Evolutionary conservation across 2,797 vertebrate species (phyloP).

Genomic region (Eulemur mongoz): DNA sequence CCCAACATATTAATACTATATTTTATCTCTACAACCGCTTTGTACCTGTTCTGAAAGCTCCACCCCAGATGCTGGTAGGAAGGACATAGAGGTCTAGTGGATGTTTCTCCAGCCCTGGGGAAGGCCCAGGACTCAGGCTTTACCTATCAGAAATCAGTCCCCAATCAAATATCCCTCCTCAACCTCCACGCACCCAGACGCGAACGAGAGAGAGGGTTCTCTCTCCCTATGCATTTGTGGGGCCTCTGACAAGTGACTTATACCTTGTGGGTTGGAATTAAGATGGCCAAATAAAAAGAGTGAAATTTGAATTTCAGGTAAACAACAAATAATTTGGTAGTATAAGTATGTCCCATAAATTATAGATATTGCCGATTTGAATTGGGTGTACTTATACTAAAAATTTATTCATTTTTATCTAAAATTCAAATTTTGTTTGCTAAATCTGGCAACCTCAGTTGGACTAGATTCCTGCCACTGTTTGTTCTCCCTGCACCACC

Average conservation of each 20-base stretch:
- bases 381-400: neutral
- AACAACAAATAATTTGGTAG: neutral
- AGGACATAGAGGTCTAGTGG: neutral
- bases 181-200: neutral
- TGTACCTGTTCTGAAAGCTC: neutral
- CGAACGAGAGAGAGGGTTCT: neutral
- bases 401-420: neutral
- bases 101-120: neutral
- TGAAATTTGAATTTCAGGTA: neutral
- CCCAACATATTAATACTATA: neutral
- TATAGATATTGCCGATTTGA: neutral
- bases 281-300: neutral
- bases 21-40: neutral
- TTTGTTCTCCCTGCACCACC: neutral
- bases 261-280: neutral
- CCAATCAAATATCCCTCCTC: neutral
- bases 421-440: conserved; percentile 10
- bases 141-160: neutral
- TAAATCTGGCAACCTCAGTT: neutral
- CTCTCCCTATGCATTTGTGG: neutral
- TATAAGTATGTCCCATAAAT: neutral
- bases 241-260: neutral
- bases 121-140: neutral
- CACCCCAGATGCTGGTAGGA: neutral
- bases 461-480: neutral